These are phyloP conservation scores for Paracyprichromis sp. DNA, from an alignment of 2,113 vertebrate species.

Conservation along the genomic window DNA sequence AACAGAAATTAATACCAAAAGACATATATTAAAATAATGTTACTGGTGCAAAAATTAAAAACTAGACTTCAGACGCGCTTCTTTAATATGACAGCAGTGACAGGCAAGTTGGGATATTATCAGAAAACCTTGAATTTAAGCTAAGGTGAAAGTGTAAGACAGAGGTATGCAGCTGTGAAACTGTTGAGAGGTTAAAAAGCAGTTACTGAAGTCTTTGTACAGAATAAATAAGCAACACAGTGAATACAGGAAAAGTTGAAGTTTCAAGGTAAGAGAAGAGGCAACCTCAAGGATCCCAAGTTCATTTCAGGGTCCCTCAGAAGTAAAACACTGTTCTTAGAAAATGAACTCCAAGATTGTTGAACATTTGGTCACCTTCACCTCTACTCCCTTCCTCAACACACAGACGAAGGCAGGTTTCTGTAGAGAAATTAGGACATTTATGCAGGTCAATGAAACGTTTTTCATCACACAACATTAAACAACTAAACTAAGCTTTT, in stretches of 20 bases:
- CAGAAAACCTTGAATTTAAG: background rate
- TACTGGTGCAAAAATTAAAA: background rate
- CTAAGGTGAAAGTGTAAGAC: background rate
- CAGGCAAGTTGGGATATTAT: background rate
- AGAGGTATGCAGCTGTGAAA: background rate
- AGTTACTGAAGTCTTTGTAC: background rate
- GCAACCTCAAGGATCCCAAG: background rate
- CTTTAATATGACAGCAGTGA: background rate
- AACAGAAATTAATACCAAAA: background rate
- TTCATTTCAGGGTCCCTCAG: background rate
- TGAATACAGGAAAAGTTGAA: background rate
- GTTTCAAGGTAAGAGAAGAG: background rate
- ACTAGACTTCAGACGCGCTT: background rate
- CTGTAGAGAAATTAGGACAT: background rate
- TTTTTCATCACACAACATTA: background rate
- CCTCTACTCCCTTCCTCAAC: background rate
- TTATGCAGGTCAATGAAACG: background rate
- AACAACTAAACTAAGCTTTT: background rate
- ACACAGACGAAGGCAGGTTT: slow-evolving; percentile 19
- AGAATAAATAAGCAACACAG: background rate
- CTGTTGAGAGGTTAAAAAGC: background rate
- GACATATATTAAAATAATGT: background rate
- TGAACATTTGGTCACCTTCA: background rate
- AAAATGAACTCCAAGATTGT: background rate
- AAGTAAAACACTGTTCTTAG: background rate